A percentile compares a stretch with the other conserved stretches of the same genome.
Evolutionary conservation across 2,113 vertebrate species (phyloP).

Genomic region (human (Homo sapiens)): DNA sequence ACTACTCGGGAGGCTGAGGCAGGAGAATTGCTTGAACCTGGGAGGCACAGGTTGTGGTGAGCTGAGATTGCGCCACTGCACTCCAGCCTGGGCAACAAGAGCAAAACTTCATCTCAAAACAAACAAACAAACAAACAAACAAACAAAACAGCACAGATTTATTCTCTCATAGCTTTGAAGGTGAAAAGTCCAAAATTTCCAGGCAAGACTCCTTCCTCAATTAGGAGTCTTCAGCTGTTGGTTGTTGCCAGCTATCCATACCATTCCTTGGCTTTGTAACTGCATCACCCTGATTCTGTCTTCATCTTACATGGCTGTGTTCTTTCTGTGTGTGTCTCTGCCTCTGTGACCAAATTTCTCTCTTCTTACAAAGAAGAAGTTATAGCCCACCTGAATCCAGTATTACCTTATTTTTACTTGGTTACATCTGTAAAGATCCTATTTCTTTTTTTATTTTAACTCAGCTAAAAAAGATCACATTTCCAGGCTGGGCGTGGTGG

Average conservation of each 20-base stretch:
- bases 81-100: too few relatives aligned
- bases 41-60: too few relatives aligned
- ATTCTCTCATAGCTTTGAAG: not conserved
- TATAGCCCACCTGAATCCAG: not conserved
- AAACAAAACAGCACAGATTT: too few relatives aligned
- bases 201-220: not conserved
- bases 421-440: not conserved
- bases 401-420: not conserved
- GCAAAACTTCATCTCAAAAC: too few relatives aligned
- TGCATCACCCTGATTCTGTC: fast-evolving
- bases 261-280: not conserved
- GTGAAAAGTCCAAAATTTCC: not conserved
- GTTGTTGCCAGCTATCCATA: not conserved
- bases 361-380: not conserved
- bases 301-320: not conserved
- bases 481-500: too few relatives aligned
- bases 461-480: too few relatives aligned
- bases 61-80: too few relatives aligned
- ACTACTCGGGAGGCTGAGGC: too few relatives aligned
- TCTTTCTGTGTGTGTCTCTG: not conserved
- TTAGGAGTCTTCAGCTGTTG: not conserved
- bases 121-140: too few relatives aligned
- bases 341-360: not conserved
- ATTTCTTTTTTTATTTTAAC: not conserved
- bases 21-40: too few relatives aligned